Evolutionary conservation across 2,797 vertebrate species (phyloP).

Genomic region (Danio kyathit): DNA sequence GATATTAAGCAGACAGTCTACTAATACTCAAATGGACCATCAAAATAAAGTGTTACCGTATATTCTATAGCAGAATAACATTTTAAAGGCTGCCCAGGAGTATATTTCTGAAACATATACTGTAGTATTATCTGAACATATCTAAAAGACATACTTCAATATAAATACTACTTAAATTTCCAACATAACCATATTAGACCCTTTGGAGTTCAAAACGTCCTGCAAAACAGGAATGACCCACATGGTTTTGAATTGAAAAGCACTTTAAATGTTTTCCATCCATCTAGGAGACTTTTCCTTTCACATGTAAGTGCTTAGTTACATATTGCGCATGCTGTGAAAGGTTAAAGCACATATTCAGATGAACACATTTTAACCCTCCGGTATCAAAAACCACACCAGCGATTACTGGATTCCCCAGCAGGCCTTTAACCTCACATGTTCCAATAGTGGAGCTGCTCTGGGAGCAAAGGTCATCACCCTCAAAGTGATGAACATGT

Average conservation of each 20-base stretch:
- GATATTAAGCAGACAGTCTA: too few relatives aligned
- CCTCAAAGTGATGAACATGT: slow-evolving; percentile 54
- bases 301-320: background rate
- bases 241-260: slow-evolving; percentile 52
- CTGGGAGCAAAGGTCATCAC: slow-evolving; percentile 50
- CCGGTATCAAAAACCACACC: background rate
- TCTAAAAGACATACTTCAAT: too few relatives aligned
- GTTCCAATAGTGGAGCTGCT: slow-evolving; percentile 25
- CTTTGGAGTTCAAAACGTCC: background rate
- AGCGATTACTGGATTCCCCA: background rate
- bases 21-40: too few relatives aligned
- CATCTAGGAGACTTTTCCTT: slow-evolving; percentile 35
- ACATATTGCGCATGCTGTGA: background rate
- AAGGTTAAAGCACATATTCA: slow-evolving; percentile 4
- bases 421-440: slow-evolving; percentile 17
- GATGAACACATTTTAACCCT: background rate
- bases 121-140: too few relatives aligned
- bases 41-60: too few relatives aligned
- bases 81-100: too few relatives aligned
- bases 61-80: too few relatives aligned
- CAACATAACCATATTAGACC: background rate
- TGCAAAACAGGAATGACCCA: background rate
- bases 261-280: slow-evolving; percentile 51
- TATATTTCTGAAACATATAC: too few relatives aligned
- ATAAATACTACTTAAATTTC: too few relatives aligned